Evolutionary conservation across 2,797 vertebrate genomes (phyloP).

Genomic region (Oreonectes daqikongensis): DNA sequence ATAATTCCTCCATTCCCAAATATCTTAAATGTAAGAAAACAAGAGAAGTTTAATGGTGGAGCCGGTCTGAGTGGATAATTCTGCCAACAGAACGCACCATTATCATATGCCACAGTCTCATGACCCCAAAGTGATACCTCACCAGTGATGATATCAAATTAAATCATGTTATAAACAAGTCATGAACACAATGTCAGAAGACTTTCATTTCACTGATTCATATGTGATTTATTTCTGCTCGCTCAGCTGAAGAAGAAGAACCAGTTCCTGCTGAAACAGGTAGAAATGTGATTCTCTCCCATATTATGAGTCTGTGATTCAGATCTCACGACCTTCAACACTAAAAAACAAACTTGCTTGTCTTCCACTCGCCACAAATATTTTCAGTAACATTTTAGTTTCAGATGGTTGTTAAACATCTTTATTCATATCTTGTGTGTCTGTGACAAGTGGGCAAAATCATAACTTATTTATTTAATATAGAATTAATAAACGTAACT

Average conservation of each 20-base stretch:
- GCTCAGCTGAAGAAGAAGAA: neutral
- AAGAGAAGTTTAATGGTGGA: neutral
- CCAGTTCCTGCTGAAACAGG: neutral
- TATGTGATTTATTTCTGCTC: neutral
- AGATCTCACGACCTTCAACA: no score
- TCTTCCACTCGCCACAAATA: no score
- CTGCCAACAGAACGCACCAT: neutral
- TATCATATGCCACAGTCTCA: neutral
- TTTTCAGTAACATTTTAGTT: no score
- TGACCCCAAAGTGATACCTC: no score
- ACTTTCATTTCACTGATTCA: neutral
- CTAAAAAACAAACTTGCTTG: no score
- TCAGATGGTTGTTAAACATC: no score
- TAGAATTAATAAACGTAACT: neutral
- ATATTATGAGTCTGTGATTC: neutral
- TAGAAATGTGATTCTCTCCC: neutral
- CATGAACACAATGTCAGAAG: neutral
- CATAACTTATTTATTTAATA: neutral
- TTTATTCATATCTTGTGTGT: no score
- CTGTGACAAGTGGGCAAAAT: neutral
- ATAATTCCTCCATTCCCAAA: neutral
- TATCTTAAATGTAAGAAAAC: neutral
- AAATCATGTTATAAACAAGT: no score
- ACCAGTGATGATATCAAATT: neutral
- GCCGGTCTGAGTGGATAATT: neutral